These are phyloP conservation scores for Gasterosteus aculeatus DNA, from an alignment of 2,113 vertebrate species.

Conservation along the genomic window DNA sequence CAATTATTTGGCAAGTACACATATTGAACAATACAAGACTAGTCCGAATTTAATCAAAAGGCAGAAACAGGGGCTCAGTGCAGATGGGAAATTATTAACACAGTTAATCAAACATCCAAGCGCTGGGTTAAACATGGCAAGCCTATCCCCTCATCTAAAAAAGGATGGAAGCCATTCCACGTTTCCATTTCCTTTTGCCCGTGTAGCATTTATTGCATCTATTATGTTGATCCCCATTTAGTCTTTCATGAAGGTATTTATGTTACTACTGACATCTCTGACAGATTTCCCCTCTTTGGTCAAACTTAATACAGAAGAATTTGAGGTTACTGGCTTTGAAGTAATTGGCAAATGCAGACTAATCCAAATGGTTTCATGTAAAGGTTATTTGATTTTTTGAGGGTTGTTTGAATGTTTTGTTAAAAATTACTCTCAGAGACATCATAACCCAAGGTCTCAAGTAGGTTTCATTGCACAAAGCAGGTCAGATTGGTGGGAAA, in stretches of 20 bases:
- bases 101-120: conserved; percentile 80
- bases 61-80: conserved; percentile 71
- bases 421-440: conserved; percentile 35
- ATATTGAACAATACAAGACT: conserved; percentile 81
- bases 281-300: conserved; percentile 52
- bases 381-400: conserved; percentile 44
- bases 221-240: conserved; percentile 67
- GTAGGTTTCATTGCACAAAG: conserved; percentile 26
- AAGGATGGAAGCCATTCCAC: conserved; percentile 65
- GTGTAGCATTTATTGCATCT: conserved; percentile 64
- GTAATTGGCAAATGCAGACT: conserved; percentile 27
- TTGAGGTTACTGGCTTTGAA: conserved; percentile 10
- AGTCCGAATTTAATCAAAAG: conserved; percentile 80
- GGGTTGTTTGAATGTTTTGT: conserved; percentile 31
- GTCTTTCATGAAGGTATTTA: conserved; percentile 62
- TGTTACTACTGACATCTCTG: conserved; percentile 39
- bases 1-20: conserved; percentile 80
- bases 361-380: conserved; percentile 38
- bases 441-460: conserved; percentile 31
- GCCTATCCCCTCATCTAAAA: conserved; percentile 73
- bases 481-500: conserved; percentile 44
- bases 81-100: conserved; percentile 82
- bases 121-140: conserved; percentile 78
- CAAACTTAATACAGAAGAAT: conserved; percentile 43
- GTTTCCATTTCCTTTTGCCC: conserved; percentile 66